Base-by-base conservation (phyloP, 1,140 invertebrate genomes). In the Philotrypesis tridentata region DNA sequence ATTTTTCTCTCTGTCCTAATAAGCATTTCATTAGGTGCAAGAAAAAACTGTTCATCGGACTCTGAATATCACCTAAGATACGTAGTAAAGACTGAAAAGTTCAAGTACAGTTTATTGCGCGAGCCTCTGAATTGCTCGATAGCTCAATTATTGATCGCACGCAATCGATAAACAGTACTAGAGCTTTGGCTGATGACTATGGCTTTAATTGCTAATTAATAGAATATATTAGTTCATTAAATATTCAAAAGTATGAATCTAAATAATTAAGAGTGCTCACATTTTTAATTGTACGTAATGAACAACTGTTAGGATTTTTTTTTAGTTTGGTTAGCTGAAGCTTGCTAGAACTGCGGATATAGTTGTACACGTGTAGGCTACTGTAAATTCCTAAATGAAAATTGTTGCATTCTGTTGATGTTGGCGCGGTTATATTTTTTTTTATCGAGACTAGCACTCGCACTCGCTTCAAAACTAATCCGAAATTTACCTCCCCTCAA, bases 331-430 rank as follows among this genome's bases (percentile, higher is more conserved):
- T 70, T 33, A 48, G 40, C 14, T 25, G 14, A 61, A 79, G 33
- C 48, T 43, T 63, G 23, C 14, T 43, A 65, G 33, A 80, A 73
- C 77, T 79, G 77, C 37, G 40, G 40, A 73, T 23, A 79, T 43
- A 67, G n/a, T 61, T 61, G 37, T 40, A 68, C 6, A 25, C 5
- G 65, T 65, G 43, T 65, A 63, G 2, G 37, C 27, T 67, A 82
- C 17, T 61, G n/a, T 63, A 83, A 68, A 85, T 75, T 79, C 65
- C 48, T 82, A 77, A 76, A 75, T 55, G 33, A 87, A 86, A 88
- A 87, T 85, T 87, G 87, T 89, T 89, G 87, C 86, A 88, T 89
- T 89, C 87, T 89, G 88, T 88, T 89, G 88, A 88, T 82, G 63
- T 87, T 79, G 82, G 73, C 85, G 83, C 67, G 2, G 70, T 86